Conservation (phyloP, 2,888 invertebrate species). For the Erynnis tages region DNA sequence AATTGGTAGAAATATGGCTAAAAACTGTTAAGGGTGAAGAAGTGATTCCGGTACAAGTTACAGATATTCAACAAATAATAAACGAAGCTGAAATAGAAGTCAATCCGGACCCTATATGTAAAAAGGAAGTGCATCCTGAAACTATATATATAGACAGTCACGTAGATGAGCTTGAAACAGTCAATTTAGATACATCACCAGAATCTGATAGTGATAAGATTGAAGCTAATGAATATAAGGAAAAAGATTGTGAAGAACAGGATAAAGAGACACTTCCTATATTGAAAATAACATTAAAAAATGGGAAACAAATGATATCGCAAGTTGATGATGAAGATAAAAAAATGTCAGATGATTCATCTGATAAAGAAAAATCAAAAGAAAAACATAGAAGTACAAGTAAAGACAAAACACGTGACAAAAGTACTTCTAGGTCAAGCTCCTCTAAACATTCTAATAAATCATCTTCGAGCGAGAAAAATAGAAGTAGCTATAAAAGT, state of each 20-base stretch:
- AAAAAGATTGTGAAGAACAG: slow-evolving; percentile 41
- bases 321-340: slow-evolving; percentile 74
- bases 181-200: slow-evolving; percentile 15
- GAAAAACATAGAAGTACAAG: slow-evolving; percentile 59
- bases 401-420: slow-evolving; percentile 76
- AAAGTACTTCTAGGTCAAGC: slow-evolving; percentile 58
- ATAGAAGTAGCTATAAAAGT: slow-evolving; percentile 57
- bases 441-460: slow-evolving; percentile 67
- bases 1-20: slow-evolving; percentile 94
- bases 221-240: slow-evolving; percentile 26
- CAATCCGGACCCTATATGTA: slow-evolving; percentile 37
- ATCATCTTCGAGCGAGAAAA: slow-evolving; percentile 67
- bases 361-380: slow-evolving; percentile 56
- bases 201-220: slow-evolving; percentile 17
- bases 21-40: slow-evolving; percentile 92
- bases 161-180: slow-evolving; percentile 22
- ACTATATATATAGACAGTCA: slow-evolving; percentile 3
- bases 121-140: slow-evolving; percentile 33
- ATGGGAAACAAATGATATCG: slow-evolving; percentile 86
- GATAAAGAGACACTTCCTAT: slow-evolving; percentile 62
- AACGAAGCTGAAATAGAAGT: slow-evolving; percentile 49
- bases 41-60: slow-evolving; percentile 62
- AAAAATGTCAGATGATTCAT: slow-evolving; percentile 52
- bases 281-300: slow-evolving; percentile 85
- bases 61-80: slow-evolving; percentile 66